A percentile compares a stretch with the other conserved stretches of the same genome.
phyloP scores from a whole-genome alignment of 2,888 invertebrate species.

The Salticus scenicus region DNA sequence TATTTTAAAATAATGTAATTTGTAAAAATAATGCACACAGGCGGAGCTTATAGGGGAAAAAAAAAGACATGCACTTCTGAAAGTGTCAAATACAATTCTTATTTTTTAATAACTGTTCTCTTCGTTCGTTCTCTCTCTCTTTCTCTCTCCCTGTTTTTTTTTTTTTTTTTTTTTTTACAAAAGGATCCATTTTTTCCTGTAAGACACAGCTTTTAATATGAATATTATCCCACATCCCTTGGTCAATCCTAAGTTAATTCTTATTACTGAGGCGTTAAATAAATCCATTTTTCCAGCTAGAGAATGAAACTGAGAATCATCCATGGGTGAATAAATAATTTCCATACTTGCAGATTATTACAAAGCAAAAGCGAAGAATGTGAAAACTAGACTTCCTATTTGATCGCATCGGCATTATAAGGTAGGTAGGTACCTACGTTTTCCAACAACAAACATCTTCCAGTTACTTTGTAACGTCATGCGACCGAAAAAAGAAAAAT shows the following conservation, averaged over 20 bases:
- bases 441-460: background rate
- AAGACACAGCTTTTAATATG: background rate
- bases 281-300: constrained; percentile 49
- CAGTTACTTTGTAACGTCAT: constrained; percentile 3
- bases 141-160: no score
- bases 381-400: constrained; percentile 52
- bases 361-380: constrained; percentile 32
- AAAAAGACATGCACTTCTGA: no score
- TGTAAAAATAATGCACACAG: no score
- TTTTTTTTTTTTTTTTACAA: no score
- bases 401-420: constrained; percentile 47
- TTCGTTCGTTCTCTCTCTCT: no score
- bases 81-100: no score
- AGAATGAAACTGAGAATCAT: constrained; percentile 28
- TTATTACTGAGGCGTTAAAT: constrained; percentile 49
- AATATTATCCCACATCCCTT: constrained; percentile 54
- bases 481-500: background rate
- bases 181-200: no score
- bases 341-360: constrained; percentile 40
- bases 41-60: no score
- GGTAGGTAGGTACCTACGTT: constrained; percentile 30
- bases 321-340: constrained; percentile 65
- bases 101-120: no score
- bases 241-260: constrained; percentile 42
- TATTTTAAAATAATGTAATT: no score